Evolutionary conservation across 1,140 invertebrate genomes (phyloP).

Genomic region (Argopecten irradians): DNA sequence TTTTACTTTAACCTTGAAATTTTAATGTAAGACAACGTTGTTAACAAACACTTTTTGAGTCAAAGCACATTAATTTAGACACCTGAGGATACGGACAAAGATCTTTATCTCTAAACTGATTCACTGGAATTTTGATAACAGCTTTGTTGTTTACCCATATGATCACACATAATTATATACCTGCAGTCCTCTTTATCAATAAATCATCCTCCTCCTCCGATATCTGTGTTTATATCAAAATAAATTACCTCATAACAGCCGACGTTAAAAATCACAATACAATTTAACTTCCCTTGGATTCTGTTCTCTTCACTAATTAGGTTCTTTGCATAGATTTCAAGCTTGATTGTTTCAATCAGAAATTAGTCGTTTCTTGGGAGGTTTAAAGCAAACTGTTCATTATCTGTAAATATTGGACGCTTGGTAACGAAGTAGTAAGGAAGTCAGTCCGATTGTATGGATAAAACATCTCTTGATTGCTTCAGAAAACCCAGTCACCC

Average conservation of each 20-base stretch:
- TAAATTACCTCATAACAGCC: not conserved
- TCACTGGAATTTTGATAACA: too few relatives aligned
- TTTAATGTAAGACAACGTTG: too few relatives aligned
- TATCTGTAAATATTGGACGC: not conserved
- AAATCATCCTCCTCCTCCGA: too few relatives aligned
- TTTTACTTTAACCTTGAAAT: too few relatives aligned
- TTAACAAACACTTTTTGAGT: too few relatives aligned
- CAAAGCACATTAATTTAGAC: not conserved
- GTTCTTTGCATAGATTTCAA: not conserved
- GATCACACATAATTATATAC: not conserved
- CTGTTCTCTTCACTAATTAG: not conserved
- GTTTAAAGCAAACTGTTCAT: not conserved
- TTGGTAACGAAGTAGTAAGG: not conserved
- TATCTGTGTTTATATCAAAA: not conserved
- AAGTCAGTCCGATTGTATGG: not conserved
- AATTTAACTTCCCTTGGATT: not conserved
- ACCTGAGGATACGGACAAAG: not conserved
- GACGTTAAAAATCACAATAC: not conserved
- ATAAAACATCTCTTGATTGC: not conserved
- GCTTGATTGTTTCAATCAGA: not conserved
- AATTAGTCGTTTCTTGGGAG: not conserved
- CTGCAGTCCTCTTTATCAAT: too few relatives aligned
- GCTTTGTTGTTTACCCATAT: too few relatives aligned
- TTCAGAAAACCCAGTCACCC: not conserved
- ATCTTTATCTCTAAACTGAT: too few relatives aligned